These are phyloP conservation scores for Digitonthophagus gazella DNA, from an alignment of 2,888 invertebrate species.

Conservation along the genomic window DNA sequence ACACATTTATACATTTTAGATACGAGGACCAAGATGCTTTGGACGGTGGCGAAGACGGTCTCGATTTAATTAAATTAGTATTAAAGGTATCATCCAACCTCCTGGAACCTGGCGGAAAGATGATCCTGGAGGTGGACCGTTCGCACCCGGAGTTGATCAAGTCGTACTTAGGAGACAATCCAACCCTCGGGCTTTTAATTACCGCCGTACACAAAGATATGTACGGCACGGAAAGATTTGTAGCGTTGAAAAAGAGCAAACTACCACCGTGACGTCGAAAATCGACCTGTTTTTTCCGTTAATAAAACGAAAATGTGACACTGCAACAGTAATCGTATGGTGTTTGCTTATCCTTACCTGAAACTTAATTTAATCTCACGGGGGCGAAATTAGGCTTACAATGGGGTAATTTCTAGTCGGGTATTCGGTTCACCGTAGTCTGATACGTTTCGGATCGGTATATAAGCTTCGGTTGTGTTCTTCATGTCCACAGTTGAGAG, in stretches of 20 bases:
- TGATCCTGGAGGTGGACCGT: conserved; percentile 61
- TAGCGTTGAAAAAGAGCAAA: conserved; percentile 54
- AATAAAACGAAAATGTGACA: no score
- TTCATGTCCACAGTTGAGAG: no score
- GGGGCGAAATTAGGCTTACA: not conserved
- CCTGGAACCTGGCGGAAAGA: conserved; percentile 52
- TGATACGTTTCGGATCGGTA: not conserved
- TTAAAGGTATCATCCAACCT: conserved; percentile 54
- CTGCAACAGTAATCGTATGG: not conserved
- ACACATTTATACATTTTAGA: no score
- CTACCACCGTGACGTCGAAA: no score
- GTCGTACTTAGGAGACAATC: conserved; percentile 50
- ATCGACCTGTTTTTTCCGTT: not conserved
- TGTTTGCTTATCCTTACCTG: no score
- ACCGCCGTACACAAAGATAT: conserved; percentile 52
- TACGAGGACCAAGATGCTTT: conserved; percentile 65
- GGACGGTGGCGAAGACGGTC: conserved; percentile 65
- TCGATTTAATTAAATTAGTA: conserved; percentile 58
- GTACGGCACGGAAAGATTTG: conserved; percentile 57
- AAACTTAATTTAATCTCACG: not conserved
- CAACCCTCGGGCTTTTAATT: conserved; percentile 29
- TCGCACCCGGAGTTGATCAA: conserved; percentile 55
- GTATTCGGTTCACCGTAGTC: not conserved
- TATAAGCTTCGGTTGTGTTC: not conserved
- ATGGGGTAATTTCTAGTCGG: not conserved